Evolutionary conservation across 2,113 vertebrate genomes (phyloP), one percentile per base, ranked within the genome.

Genomic region (Podilymbus podiceps): DNA sequence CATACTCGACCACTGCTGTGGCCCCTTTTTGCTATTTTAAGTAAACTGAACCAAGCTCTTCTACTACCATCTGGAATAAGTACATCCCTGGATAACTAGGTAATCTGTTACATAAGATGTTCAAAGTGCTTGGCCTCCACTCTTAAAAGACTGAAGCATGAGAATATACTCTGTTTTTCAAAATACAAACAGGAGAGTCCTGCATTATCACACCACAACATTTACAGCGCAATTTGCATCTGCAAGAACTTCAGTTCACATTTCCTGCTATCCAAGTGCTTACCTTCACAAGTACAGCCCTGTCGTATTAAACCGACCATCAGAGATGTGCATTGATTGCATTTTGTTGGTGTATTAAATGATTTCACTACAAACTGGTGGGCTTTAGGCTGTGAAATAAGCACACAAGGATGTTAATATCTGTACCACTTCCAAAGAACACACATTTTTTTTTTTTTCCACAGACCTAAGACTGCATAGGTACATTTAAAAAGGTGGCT

Each of bases 271-370:
- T 52, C 79, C 53, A 53, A 50, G 42, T 21, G 62, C 98, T 98
- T 97, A 99, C 99, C 99, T 99, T 99, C 99, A 95, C 99, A 99
- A 35, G 98, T 98, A 89, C 99, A 99, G 89, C 99, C 99, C 91
- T 99, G 99, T n/a, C 99, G 99, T 86, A 99, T 99, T 87, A 99
- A 98, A n/a, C 99, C 99, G 55, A 99, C 99, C 99, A 99, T 99
- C 91, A 99, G 98, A 38, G 99, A 99, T 1, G 99, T 99, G 95
- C 99, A 99, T 63, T 99, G 99, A 94, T 99, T 99, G 96, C 99
- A 99, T 96, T 99, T 99, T 5, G 99, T 99, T 92, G 99, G 99
- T 11, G 98, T 97, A 69, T 67, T 99, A 97, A 99, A 99, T 2
- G 99, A 98, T 96, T 99, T 99, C 97, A 99, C 99, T 76, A 99